Evolutionary conservation across 92 coral and sea anemone species (phyloP), one percentile per base, ranked within the genome.

Genomic region (Epizoanthus illoricatus): DNA sequence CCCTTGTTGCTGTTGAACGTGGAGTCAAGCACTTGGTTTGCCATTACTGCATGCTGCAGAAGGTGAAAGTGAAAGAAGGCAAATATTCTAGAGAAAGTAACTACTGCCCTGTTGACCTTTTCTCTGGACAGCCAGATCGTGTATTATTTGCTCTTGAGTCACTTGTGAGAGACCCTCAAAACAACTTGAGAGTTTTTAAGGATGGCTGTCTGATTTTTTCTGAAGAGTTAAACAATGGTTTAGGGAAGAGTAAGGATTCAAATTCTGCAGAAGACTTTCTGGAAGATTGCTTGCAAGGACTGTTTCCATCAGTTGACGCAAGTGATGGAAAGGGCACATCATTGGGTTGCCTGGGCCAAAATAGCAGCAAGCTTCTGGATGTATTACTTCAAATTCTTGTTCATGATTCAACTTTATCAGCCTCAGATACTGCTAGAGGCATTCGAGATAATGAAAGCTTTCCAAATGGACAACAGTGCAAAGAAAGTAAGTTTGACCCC

Each of bases 101-200:
- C 71, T 97, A 93, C 82, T 97, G 99, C 69, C 99, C 99, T 28
- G 73, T 97, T 36, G 94, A 97, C 83, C 80, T 97, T 9, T 94
- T 93, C 54, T 97, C 98, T 16, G 82, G 86, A n/a, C 90, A 93
- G 23, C 42, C 75, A 10, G 76, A 68, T 16, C 86, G 93, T 57
- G 97, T 93, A 9, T 83, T 90, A 66, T 85, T 81, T 85, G 97
- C 99, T 41, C 81, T 97, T 68, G 63, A 86, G 55, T 75, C 91
- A 47, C 97, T 97, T 54, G 87, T 93, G 10, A 72, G 88, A 39
- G 92, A 93, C 60, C 99, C 99, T 0, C 99, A 97, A 59, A 97
- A 97, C 76, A 97, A 97, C 67, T 69, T 93, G 15, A 89, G 98
- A 63, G 86, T 97, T 69, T 97, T 97, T 70, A 86, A 90, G 57